These are phyloP conservation scores for Dendrolimus punctatus DNA, from an alignment of 1,140 invertebrate genomes.

Conservation along the genomic window DNA sequence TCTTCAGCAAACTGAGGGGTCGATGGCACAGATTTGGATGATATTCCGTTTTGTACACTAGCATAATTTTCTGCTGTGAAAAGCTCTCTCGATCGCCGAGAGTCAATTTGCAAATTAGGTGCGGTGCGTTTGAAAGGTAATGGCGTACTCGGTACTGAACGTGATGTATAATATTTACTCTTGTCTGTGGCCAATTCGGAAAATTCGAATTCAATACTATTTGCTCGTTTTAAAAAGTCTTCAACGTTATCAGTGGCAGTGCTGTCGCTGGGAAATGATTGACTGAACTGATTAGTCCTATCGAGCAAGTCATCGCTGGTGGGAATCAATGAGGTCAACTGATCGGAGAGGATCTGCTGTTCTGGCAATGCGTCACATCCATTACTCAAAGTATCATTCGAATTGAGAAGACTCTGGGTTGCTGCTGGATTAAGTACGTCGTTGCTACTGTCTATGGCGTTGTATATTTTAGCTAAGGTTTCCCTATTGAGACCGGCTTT, in stretches of 20 bases:
- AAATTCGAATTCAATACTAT: conserved; percentile 60
- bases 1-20: conserved; percentile 72
- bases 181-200: conserved; percentile 54
- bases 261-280: conserved; percentile 38
- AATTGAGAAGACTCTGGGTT: conserved; percentile 37
- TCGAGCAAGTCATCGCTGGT: conserved; percentile 35
- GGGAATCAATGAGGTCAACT: conserved; percentile 46
- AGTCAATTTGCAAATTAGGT: conserved; percentile 53
- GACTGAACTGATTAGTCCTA: conserved; percentile 40
- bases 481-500: conserved; percentile 68
- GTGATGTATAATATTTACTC: conserved; percentile 64
- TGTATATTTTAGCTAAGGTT: conserved; percentile 68
- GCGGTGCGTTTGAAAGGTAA: conserved; percentile 66
- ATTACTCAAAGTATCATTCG: conserved; percentile 40
- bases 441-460: conserved; percentile 65
- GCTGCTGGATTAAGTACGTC: conserved; percentile 49
- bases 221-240: conserved; percentile 56
- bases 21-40: conserved; percentile 77
- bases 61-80: conserved; percentile 41
- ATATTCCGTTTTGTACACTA: conserved; percentile 45
- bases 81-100: conserved; percentile 43
- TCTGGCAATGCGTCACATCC: conserved; percentile 49
- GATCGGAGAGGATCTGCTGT: conserved; percentile 44
- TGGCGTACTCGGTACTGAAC: conserved; percentile 77
- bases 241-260: conserved; percentile 42